Evolutionary conservation across 2,113 vertebrate genomes (phyloP).

Genomic region (Tamias sibiricus): DNA sequence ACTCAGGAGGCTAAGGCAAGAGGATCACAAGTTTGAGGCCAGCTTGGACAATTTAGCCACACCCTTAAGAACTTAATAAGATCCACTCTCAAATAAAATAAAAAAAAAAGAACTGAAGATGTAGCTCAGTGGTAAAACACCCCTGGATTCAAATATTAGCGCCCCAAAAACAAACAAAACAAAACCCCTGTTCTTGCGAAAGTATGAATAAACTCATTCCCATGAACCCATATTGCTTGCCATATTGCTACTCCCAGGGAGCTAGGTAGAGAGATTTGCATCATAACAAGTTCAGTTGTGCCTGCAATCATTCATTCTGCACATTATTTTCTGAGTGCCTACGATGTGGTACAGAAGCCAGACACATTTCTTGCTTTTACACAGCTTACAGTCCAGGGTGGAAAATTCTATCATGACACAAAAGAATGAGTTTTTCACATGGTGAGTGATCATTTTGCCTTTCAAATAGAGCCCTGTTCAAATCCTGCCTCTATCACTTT

Average conservation of each 20-base stretch:
- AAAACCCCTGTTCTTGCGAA: background rate
- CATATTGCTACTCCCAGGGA: background rate
- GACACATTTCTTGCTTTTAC: background rate
- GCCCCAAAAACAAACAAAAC: background rate
- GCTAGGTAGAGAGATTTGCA: background rate
- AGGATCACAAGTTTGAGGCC: background rate
- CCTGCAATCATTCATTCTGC: conserved; percentile 1
- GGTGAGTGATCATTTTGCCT: background rate
- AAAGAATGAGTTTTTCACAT: background rate
- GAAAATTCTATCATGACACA: background rate
- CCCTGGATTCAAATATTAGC: background rate
- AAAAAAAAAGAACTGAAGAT: background rate
- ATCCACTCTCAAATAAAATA: background rate
- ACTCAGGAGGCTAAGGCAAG: background rate
- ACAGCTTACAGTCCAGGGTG: background rate
- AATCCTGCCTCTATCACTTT: background rate
- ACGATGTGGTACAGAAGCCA: background rate
- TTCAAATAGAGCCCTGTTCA: background rate
- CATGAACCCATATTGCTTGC: background rate
- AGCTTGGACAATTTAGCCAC: background rate
- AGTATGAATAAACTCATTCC: background rate
- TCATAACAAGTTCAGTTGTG: background rate
- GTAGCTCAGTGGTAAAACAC: background rate
- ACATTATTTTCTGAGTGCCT: background rate
- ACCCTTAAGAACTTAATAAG: background rate